phyloP scores from a whole-genome alignment of 2,797 vertebrate species.

The Tapera naevia region DNA sequence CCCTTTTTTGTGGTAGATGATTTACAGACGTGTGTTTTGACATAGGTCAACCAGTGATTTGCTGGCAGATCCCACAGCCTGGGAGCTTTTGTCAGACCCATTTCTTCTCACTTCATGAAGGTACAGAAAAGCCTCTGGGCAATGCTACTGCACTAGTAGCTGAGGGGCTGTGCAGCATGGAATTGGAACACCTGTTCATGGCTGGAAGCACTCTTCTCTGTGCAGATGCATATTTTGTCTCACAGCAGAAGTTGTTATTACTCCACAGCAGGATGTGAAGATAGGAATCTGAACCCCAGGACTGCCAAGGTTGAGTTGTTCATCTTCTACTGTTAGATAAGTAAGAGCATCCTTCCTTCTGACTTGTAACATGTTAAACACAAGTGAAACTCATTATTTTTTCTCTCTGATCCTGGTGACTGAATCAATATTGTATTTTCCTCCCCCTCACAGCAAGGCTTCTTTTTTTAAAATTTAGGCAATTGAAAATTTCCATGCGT shows the following conservation, averaged over 20 bases:
- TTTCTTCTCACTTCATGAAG: not conserved
- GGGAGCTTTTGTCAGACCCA: not conserved
- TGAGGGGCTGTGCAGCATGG: not conserved
- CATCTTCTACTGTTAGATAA: not conserved
- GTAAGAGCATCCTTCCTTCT: not conserved
- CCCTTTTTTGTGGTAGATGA: not conserved
- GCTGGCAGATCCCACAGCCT: not conserved
- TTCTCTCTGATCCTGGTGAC: not conserved
- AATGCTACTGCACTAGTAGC: not conserved
- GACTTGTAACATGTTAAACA: not conserved
- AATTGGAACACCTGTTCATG: not conserved
- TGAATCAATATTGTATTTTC: not conserved
- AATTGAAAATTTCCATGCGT: not conserved
- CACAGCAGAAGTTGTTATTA: not conserved
- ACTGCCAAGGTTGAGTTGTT: not conserved
- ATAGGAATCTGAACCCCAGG: not conserved
- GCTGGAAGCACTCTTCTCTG: not conserved
- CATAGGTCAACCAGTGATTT: not conserved
- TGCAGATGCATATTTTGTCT: not conserved
- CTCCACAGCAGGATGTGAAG: not conserved
- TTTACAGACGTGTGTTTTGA: not conserved
- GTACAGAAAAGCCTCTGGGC: not conserved
- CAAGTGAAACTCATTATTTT: not conserved
- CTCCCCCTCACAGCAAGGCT: not conserved
- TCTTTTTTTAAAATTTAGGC: not conserved